These are phyloP conservation scores for Scytalopus superciliaris DNA, from an alignment of 2,113 vertebrate species.

Conservation along the genomic window DNA sequence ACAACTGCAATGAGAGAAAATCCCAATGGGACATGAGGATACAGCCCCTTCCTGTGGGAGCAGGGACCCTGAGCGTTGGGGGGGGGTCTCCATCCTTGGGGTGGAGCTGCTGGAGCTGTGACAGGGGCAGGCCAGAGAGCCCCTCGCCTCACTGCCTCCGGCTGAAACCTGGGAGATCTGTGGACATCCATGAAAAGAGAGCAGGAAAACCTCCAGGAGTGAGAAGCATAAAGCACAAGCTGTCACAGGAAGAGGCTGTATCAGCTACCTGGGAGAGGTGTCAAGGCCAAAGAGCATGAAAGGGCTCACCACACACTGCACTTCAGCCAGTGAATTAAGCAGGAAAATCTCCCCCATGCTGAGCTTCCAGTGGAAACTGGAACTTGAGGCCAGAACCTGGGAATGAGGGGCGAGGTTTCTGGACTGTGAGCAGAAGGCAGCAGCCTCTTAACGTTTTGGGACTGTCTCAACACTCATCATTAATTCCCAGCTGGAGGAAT, in stretches of 20 bases:
- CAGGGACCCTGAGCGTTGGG: no score
- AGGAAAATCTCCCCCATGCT: neutral
- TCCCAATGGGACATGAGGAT: no score
- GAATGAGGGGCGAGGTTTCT: neutral
- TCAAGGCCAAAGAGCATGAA: no score
- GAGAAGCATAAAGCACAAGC: neutral
- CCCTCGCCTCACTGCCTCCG: no score
- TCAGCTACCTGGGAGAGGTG: neutral
- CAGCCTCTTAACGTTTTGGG: accelerated
- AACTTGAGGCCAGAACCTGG: neutral
- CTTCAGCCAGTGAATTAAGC: no score
- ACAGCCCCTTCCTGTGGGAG: no score
- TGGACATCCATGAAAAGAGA: neutral
- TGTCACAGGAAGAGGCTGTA: neutral
- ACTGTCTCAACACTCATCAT: neutral
- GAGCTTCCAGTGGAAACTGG: neutral
- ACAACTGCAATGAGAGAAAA: no score
- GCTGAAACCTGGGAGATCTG: neutral
- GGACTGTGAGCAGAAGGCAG: neutral
- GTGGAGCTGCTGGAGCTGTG: no score
- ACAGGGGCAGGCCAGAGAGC: no score
- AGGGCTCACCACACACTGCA: no score
- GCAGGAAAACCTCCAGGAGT: neutral
- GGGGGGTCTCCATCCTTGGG: no score
- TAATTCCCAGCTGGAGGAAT: neutral